These are phyloP conservation scores for Drosophila birchii DNA, from an alignment of 2,888 invertebrate species.

Conservation along the genomic window DNA sequence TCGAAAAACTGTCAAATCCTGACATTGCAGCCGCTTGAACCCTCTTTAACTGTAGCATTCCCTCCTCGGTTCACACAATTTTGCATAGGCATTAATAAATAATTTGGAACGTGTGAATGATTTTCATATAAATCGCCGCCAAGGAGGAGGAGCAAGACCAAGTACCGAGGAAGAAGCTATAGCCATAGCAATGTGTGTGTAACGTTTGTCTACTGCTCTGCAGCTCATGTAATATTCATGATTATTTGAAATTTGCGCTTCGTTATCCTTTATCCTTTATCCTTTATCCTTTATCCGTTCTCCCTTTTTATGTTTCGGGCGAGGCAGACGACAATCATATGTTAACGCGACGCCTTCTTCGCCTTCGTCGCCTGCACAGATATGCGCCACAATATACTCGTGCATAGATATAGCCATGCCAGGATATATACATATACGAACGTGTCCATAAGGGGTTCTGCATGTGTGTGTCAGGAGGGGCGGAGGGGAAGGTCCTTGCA, in stretches of 20 bases:
- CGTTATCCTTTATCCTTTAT: conserved; percentile 79
- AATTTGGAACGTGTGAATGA: conserved; percentile 74
- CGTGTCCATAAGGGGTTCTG: conserved; percentile 19
- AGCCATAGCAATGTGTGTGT: conserved; percentile 35
- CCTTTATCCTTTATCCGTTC: conserved; percentile 75
- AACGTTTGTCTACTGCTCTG: conserved; percentile 72
- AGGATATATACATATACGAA: conserved; percentile 29
- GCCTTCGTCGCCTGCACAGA: conserved; percentile 60
- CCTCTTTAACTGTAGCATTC: conserved; percentile 35
- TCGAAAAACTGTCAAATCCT: conserved; percentile 59
- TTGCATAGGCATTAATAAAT: conserved; percentile 75
- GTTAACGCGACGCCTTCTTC: conserved; percentile 74
- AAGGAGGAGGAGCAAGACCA: conserved; percentile 24
- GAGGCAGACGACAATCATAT: conserved; percentile 77
- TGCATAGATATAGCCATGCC: conserved; percentile 1
- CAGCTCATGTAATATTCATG: conserved; percentile 80
- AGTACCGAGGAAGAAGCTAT: conserved; percentile 18
- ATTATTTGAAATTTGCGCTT: conserved; percentile 81
- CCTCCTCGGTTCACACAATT: conserved; percentile 40
- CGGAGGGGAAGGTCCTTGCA: conserved; percentile 60
- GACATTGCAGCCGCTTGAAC: conserved; percentile 25
- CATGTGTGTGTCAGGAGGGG: too few species aligned
- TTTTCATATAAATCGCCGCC: conserved; percentile 67
- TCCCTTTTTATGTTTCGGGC: conserved; percentile 65
- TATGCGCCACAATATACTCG: conserved; percentile 8